phyloP scores from a whole-genome alignment of 2,888 invertebrate species.

The Nomada flava region DNA sequence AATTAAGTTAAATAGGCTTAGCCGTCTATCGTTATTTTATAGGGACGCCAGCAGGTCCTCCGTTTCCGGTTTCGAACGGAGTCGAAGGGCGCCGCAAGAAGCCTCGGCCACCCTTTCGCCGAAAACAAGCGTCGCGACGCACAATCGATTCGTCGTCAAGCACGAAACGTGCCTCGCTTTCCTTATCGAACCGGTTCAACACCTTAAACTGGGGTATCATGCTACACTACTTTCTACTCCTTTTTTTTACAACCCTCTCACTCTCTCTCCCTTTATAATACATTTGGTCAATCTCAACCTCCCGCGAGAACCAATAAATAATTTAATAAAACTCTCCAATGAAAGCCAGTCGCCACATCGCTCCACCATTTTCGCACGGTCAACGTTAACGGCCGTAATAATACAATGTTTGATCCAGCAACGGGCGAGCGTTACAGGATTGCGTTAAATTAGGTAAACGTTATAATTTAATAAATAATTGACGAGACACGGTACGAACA shows the following conservation, averaged over 20 bases:
- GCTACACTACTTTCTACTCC: constrained; percentile 14
- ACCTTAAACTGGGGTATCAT: constrained; percentile 12
- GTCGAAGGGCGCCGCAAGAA: constrained; percentile 16
- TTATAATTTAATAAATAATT: constrained; percentile 45
- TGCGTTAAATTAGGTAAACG: neutral
- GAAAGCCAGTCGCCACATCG: no score
- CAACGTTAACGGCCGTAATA: no score
- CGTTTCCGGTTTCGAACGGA: constrained; percentile 31
- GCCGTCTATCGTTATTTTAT: constrained; percentile 23
- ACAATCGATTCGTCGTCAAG: constrained; percentile 54
- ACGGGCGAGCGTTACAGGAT: neutral
- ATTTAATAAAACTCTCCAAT: no score
- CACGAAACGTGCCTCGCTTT: constrained; percentile 25
- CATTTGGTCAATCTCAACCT: no score
- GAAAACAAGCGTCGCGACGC: constrained; percentile 51
- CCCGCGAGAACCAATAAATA: no score
- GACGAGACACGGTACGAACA: constrained; percentile 23
- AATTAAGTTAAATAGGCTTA: constrained; percentile 71
- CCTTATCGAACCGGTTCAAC: constrained; percentile 29
- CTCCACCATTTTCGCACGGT: no score
- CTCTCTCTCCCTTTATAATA: neutral
- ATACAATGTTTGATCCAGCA: no score
- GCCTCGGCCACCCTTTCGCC: constrained; percentile 37
- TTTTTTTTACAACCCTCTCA: neutral
- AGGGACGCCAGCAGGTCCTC: constrained; percentile 37